These are phyloP conservation scores for Subanguina moxae DNA, from an alignment of 1,140 invertebrate species.

Conservation along the genomic window DNA sequence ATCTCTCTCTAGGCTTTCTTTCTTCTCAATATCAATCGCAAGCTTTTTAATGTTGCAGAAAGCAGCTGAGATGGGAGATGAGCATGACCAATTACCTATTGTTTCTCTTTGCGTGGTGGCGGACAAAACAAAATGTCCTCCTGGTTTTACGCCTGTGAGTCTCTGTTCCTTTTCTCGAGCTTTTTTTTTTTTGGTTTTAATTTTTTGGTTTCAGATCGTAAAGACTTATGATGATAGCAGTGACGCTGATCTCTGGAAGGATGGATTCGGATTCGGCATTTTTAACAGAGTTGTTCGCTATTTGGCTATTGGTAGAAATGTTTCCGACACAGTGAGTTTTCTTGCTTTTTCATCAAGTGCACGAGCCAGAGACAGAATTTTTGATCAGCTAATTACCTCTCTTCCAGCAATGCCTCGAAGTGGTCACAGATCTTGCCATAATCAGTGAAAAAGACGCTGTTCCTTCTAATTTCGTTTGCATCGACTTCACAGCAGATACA, in stretches of 20 bases:
- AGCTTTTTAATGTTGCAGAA: constrained; percentile 27
- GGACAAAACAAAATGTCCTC: constrained; percentile 40
- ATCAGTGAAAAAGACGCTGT: constrained; percentile 47
- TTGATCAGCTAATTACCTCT: not conserved
- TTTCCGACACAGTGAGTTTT: constrained; percentile 37
- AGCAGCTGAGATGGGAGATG: constrained; percentile 36
- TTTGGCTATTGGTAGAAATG: constrained; percentile 26
- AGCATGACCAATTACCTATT: constrained; percentile 30
- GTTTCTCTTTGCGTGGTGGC: constrained; percentile 43
- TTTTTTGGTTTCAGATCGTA: constrained; percentile 24
- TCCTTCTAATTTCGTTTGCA: constrained; percentile 48
- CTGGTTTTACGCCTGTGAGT: constrained; percentile 37
- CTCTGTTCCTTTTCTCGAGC: constrained; percentile 7
- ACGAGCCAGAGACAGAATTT: not conserved
- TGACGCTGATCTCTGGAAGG: constrained; percentile 49
- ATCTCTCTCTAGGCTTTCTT: not conserved
- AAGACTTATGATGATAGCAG: constrained; percentile 39
- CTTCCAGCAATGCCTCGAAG: constrained; percentile 28
- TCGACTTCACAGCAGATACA: constrained; percentile 45
- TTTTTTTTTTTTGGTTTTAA: constrained; percentile 16
- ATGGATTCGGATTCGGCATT: constrained; percentile 45
- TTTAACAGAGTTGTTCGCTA: constrained; percentile 42
- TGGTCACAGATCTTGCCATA: constrained; percentile 43
- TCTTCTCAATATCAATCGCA: not conserved
- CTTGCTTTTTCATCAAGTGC: constrained; percentile 14